These are phyloP conservation scores for Poicephalus meyeri DNA, from an alignment of 2,113 vertebrate genomes.

Conservation along the genomic window DNA sequence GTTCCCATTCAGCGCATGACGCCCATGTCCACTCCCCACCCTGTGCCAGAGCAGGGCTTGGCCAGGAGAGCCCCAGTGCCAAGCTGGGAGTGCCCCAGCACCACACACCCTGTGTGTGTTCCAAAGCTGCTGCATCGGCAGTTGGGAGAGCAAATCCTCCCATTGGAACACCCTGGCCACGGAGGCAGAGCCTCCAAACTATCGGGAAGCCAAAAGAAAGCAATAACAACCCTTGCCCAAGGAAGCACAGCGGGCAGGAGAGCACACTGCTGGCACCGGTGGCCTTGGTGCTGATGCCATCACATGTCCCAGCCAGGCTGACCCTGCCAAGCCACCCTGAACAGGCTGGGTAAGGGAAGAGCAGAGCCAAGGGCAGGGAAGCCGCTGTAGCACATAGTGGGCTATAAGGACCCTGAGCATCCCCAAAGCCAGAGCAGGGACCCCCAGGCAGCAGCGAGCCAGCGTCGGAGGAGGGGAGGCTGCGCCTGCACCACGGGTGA, in stretches of 20 bases:
- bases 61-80: not conserved
- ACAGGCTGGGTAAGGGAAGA: not conserved
- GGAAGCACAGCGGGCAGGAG: accelerated
- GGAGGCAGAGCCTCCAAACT: accelerated
- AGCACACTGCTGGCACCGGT: accelerated
- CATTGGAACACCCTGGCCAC: accelerated
- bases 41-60: not conserved
- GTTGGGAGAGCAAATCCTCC: not conserved
- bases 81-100: not conserved
- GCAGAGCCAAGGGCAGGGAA: not conserved
- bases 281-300: not conserved
- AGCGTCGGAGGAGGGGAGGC: not conserved
- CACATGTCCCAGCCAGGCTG: not conserved
- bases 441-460: accelerated
- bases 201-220: not conserved
- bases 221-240: accelerated
- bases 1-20: accelerated
- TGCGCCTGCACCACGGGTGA: accelerated
- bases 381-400: accelerated
- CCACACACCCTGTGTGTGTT: accelerated
- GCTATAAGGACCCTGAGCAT: accelerated
- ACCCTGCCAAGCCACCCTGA: not conserved
- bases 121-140: accelerated
- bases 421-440: not conserved
- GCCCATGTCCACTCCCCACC: not conserved